These are phyloP conservation scores for Neotoxoptera formosana DNA, from an alignment of 1,140 invertebrate genomes.

Conservation along the genomic window DNA sequence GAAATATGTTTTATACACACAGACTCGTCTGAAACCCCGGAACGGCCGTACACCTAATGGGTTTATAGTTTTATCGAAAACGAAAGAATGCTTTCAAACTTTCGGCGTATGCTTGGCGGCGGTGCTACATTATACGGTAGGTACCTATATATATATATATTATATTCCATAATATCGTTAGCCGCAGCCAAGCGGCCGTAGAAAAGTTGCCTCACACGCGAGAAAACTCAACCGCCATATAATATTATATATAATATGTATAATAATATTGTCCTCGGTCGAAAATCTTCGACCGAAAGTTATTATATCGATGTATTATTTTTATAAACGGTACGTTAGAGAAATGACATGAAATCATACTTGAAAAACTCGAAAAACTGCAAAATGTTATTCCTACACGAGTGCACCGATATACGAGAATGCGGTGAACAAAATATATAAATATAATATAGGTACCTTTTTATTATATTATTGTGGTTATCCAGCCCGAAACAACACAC, in stretches of 20 bases:
- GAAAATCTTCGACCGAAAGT: not conserved
- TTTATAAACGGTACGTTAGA: not conserved
- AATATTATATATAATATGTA: no score
- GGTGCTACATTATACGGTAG: not conserved
- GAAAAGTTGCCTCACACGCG: not conserved
- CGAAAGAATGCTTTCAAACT: constrained; percentile 1
- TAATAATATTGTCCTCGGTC: not conserved
- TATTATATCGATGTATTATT: not conserved
- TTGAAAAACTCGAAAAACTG: not conserved
- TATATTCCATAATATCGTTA: not conserved
- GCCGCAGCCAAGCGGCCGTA: not conserved
- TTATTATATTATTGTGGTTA: not conserved
- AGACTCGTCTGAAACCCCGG: not conserved
- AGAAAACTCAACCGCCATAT: not conserved
- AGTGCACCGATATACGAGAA: not conserved
- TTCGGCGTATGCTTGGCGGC: not conserved
- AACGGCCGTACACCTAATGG: not conserved
- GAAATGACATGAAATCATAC: not conserved
- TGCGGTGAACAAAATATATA: not conserved
- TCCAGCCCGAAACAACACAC: not conserved
- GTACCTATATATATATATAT: not conserved
- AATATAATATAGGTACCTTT: not conserved
- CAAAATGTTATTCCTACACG: not conserved
- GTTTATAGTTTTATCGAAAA: not conserved
- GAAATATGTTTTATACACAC: not conserved